A percentile compares a stretch with the other conserved stretches of the same genome.
Evolutionary conservation across 2,797 vertebrate species (phyloP).

Genomic region (Brachyrhaphis roseni): DNA sequence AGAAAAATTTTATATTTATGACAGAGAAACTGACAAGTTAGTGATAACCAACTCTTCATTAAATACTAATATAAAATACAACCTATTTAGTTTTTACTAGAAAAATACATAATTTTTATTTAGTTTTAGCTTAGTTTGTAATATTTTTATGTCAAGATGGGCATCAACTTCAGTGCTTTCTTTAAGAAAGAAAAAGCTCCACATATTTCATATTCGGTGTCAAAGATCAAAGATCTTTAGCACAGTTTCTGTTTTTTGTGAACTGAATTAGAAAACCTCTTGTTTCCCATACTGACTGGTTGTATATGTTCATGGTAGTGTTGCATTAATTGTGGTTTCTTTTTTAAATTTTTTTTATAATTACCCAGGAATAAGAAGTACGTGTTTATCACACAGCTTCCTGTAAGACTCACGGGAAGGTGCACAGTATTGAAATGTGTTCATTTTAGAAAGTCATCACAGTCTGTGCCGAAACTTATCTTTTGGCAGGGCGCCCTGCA

Average conservation of each 20-base stretch:
- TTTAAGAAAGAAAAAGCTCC: not conserved
- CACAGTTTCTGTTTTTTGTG: not conserved
- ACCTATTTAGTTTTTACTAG: not conserved
- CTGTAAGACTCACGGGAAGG: not conserved
- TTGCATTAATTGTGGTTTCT: not conserved
- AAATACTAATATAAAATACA: not conserved
- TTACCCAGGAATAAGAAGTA: not conserved
- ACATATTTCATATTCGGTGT: not conserved
- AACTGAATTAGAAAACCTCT: not conserved
- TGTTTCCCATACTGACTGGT: not conserved
- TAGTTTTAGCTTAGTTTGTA: not conserved
- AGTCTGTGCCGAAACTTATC: slow-evolving; percentile 56
- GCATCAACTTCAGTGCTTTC: not conserved
- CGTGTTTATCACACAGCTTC: not conserved
- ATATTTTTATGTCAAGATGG: not conserved
- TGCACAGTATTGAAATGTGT: not conserved
- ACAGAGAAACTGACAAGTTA: not conserved
- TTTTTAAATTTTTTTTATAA: not conserved
- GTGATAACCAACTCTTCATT: not conserved
- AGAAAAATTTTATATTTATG: slow-evolving; percentile 17
- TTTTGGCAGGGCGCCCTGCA: slow-evolving; percentile 32
- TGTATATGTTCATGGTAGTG: not conserved
- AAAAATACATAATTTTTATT: not conserved
- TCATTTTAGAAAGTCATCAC: slow-evolving; percentile 4
- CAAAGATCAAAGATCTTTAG: not conserved